Percentiles rank a stretch among this genome's conserved stretches.
Conservation (phyloP, 2,113 vertebrate genomes). For the Hyla sarda region DNA sequence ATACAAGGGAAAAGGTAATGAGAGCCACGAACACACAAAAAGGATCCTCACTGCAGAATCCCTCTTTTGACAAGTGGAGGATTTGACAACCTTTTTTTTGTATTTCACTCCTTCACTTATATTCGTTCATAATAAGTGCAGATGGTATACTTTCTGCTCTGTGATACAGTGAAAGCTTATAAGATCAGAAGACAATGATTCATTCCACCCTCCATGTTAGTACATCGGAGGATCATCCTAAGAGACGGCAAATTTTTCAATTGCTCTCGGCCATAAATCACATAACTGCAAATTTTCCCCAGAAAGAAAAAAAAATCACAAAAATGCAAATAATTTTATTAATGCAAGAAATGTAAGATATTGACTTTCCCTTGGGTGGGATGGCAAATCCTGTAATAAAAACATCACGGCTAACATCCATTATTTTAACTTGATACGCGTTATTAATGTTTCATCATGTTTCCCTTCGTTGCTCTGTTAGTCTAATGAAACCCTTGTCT, state of each 20-base stretch:
- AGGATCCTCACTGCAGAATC: slow-evolving; percentile 40
- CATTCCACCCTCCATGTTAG: slow-evolving; percentile 75
- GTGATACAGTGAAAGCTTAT: slow-evolving; percentile 73
- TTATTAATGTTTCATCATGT: slow-evolving; percentile 30
- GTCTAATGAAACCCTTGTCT: slow-evolving; percentile 11
- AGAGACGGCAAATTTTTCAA: slow-evolving; percentile 74
- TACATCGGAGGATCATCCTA: slow-evolving; percentile 73
- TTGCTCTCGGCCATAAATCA: slow-evolving; percentile 81
- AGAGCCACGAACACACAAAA: slow-evolving; percentile 30
- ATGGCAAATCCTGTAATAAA: slow-evolving; percentile 41
- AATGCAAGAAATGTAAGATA: slow-evolving; percentile 79
- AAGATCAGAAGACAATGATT: slow-evolving; percentile 78
- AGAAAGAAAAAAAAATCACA: slow-evolving; percentile 55
- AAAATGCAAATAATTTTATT: slow-evolving; percentile 78
- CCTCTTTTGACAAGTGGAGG: slow-evolving; percentile 61
- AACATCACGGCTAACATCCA: slow-evolving; percentile 36
- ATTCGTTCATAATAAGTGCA: slow-evolving; percentile 64
- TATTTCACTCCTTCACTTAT: slow-evolving; percentile 56
- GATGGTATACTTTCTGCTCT: slow-evolving; percentile 66
- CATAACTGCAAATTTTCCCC: slow-evolving; percentile 69
- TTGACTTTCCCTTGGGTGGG: slow-evolving; percentile 80
- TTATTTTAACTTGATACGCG: slow-evolving; percentile 21
- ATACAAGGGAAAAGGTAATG: slow-evolving; percentile 29
- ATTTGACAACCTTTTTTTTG: slow-evolving; percentile 59
- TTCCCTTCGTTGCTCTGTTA: slow-evolving; percentile 16